A percentile compares a stretch with the other conserved stretches of the same genome.
Evolutionary conservation across 2,797 vertebrate species (phyloP).

Genomic region (Alauda arvensis): DNA sequence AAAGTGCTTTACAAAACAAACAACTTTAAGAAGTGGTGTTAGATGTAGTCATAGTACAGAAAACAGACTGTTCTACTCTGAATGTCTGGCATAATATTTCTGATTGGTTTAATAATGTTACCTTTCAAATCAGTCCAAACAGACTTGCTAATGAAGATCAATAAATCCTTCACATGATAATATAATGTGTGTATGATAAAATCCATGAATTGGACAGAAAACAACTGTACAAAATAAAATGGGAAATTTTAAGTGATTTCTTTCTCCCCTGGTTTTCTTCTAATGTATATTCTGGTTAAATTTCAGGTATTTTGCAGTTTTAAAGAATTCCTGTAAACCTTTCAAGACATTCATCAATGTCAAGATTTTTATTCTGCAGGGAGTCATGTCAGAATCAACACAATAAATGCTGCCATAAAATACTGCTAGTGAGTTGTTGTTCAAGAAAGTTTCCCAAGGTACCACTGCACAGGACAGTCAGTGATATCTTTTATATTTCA

Average conservation of each 20-base stretch:
- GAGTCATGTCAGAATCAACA: not conserved
- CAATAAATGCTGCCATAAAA: not conserved
- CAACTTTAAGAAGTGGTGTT: not conserved
- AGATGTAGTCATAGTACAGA: not conserved
- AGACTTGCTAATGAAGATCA: not conserved
- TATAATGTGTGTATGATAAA: not conserved
- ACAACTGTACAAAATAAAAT: not conserved
- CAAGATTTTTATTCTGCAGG: not conserved
- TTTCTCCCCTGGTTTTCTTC: not conserved
- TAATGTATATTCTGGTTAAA: not conserved
- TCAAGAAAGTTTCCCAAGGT: not conserved
- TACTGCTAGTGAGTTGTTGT: not conserved
- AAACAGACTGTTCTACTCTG: not conserved
- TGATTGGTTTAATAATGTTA: not conserved
- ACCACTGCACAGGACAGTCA: not conserved
- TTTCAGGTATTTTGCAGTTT: not conserved
- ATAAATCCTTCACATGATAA: not conserved
- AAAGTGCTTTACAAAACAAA: constrained; percentile 4
- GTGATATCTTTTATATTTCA: not conserved
- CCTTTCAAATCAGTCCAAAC: not conserved
- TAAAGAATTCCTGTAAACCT: constrained; percentile 7
- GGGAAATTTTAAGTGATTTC: not conserved
- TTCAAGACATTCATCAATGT: not conserved
- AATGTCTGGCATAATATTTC: not conserved
- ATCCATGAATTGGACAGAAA: not conserved